Conservation (phyloP, 2,888 invertebrate species). For the Eupithecia exiguata region DNA sequence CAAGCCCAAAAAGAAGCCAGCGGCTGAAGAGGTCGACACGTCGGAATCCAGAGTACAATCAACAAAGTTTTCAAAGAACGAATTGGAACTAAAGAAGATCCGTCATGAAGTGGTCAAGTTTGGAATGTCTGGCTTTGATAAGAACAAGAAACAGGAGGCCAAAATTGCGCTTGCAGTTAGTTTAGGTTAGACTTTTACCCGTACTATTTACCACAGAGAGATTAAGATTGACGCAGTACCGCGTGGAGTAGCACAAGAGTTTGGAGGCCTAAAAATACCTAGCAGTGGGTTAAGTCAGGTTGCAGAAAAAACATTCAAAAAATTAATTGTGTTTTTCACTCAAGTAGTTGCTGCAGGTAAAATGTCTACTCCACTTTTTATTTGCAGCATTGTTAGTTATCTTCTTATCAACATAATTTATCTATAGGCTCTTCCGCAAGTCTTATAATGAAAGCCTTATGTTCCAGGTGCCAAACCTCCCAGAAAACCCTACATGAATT, state of each 20-base stretch:
- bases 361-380: not conserved
- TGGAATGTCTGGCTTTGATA: conserved; percentile 90
- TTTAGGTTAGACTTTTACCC: conserved; percentile 81
- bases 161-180: conserved; percentile 90
- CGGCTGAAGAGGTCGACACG: conserved; percentile 44
- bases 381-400: not conserved
- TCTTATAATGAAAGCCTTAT: not conserved
- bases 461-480: conserved; percentile 89
- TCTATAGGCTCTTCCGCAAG: not conserved
- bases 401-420: not conserved
- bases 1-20: conserved; percentile 76
- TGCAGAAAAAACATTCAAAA: no score
- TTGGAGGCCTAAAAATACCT: no score
- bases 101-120: conserved; percentile 93
- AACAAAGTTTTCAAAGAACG: conserved; percentile 58
- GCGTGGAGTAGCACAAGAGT: no score
- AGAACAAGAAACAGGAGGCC: conserved; percentile 89
- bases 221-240: no score
- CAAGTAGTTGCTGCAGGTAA: not conserved
- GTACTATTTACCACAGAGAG: no score
- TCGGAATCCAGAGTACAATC: conserved; percentile 42
- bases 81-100: conserved; percentile 89
- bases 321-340: no score
- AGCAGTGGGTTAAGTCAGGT: no score
- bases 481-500: conserved; percentile 87